Percentiles rank a stretch among this genome's conserved stretches.
phyloP scores from a whole-genome alignment of 2,797 vertebrate genomes.

The Rallus crepitans region DNA sequence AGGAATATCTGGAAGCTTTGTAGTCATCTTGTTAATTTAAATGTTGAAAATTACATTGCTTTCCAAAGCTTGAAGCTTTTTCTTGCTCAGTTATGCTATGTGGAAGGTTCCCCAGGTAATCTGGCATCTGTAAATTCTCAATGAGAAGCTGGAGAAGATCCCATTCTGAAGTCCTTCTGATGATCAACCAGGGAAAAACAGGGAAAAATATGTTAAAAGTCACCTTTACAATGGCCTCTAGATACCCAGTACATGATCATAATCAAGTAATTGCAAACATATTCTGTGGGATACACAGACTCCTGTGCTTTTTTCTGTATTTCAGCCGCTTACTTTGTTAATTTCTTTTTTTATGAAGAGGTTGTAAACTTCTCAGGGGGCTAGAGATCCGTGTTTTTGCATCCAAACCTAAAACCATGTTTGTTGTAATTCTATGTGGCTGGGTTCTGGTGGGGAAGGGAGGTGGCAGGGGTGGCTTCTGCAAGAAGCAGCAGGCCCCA shows the following conservation, averaged over 20 bases:
- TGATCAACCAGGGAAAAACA: not conserved
- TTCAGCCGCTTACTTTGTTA: not conserved
- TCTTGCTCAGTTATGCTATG: not conserved
- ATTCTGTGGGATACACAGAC: not conserved
- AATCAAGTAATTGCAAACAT: not conserved
- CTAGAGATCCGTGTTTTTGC: not conserved
- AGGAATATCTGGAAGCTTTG: not conserved
- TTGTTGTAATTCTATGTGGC: not conserved
- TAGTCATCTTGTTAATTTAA: not conserved
- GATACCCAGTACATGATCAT: not conserved
- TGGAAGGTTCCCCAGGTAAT: not conserved
- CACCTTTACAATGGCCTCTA: not conserved
- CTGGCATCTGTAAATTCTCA: not conserved
- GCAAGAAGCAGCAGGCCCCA: too few relatives aligned
- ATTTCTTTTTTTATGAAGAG: not conserved
- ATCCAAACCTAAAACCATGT: not conserved
- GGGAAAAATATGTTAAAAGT: not conserved
- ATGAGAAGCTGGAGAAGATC: not conserved
- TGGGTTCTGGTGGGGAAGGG: too few relatives aligned
- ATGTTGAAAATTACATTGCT: fast-evolving
- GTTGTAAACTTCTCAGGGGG: not conserved
- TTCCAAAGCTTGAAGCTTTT: not conserved
- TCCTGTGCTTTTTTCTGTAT: not conserved
- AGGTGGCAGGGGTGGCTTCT: too few relatives aligned
- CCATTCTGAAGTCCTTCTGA: not conserved